Base-by-base conservation (phyloP, 2,888 invertebrate genomes). In the Habroteleia sp. region DNA sequence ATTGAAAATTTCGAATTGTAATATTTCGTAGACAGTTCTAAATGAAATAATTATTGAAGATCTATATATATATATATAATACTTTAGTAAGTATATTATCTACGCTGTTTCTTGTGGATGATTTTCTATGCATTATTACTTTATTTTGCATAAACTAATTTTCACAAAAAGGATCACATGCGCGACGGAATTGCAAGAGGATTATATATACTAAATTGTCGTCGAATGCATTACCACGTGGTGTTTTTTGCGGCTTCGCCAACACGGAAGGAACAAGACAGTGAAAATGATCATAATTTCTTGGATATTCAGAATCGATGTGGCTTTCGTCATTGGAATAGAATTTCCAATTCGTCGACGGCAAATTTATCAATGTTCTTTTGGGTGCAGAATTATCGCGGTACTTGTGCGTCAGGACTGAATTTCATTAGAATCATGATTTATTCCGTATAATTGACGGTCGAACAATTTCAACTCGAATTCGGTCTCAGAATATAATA, bases 401-500 rank as follows among this genome's bases (percentile, higher is more conserved):
- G 39, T 20, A 46, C 17, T 37, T 17, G 17, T 13, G 4, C 16
- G 3, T 23, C 13, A 17, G 52, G 11, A 27, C 52, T 42, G 42
- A 50, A 52, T 31, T 25, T 25, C 42, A 46, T 54, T 54, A 16
- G 13, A 46, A 20, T 20, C 37, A 37, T 65, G 54, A 65, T 65
- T 65, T 54, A 46, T 37, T 27, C 29, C 10, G 29, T 13, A 29
- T 48, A 52, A 63, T 52, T 46, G 33, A 16, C 33, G 33, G 25
- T 8, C 16, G 52, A 42, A 13, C 14, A 16, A 48, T 20, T 48
- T 48, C 37, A 8, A 20, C 10, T 39, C 17, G 11, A 23, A 20
- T 17, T 42, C 23, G 20, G 13, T 44, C 14, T n/a, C 11, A 4
- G 17, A 16, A 29, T 11, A 6, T 25, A 14, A 50, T 8, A 13